Percentiles rank a stretch among this genome's conserved stretches.
phyloP scores from a whole-genome alignment of 2,888 invertebrate genomes.

The Eurytoma californica region DNA sequence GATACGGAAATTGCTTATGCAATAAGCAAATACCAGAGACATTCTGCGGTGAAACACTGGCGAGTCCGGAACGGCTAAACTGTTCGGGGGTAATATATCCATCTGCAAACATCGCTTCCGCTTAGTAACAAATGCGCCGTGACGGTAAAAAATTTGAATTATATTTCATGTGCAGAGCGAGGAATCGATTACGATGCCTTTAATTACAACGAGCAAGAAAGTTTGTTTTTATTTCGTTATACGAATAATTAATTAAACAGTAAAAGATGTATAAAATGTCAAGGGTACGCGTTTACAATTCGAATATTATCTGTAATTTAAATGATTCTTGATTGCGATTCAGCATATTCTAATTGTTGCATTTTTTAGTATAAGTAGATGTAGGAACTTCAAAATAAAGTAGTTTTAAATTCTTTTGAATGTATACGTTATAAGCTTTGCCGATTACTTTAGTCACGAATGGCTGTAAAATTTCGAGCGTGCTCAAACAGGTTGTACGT shows the following conservation, averaged over 20 bases:
- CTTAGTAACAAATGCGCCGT: not conserved
- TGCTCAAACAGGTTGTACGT: conserved; percentile 51
- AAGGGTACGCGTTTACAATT: too few relatives aligned
- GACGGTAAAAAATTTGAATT: too few relatives aligned
- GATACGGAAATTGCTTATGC: conserved; percentile 71
- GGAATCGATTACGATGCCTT: too few relatives aligned
- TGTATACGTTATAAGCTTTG: conserved; percentile 6
- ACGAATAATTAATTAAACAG: too few relatives aligned
- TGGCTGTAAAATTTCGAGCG: conserved; percentile 40
- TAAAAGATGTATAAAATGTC: too few relatives aligned
- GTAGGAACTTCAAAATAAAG: not conserved
- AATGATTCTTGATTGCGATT: too few relatives aligned
- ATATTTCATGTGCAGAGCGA: too few relatives aligned
- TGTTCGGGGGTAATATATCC: conserved; percentile 48
- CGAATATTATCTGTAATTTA: too few relatives aligned
- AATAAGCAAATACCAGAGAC: conserved; percentile 70
- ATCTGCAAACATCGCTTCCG: conserved; percentile 29
- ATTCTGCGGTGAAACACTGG: conserved; percentile 60
- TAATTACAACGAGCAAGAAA: not conserved
- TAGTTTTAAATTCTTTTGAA: not conserved
- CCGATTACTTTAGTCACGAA: conserved; percentile 18
- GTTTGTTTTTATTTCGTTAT: not conserved
- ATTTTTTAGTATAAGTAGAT: too few relatives aligned
- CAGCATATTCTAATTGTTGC: too few relatives aligned
- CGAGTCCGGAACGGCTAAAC: conserved; percentile 54